Evolutionary conservation across 2,888 invertebrate genomes (phyloP).

Genomic region (Fragum sueziense): DNA sequence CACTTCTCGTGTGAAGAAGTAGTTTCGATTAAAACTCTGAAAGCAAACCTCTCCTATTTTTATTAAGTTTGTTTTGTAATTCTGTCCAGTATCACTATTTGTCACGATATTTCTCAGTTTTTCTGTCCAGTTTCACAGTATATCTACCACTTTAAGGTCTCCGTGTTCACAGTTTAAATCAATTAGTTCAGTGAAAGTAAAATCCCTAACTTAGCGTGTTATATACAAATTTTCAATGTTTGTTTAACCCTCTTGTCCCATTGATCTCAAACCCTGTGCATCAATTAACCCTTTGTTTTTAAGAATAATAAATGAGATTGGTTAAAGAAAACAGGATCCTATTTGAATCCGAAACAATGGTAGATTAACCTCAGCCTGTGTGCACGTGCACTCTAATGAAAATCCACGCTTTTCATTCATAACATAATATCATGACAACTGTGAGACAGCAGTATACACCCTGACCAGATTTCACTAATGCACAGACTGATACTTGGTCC

Average conservation of each 20-base stretch:
- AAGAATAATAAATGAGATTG: not conserved
- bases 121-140: not conserved
- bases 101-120: conserved; percentile 1
- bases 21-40: too few relatives aligned
- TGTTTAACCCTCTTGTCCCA: conserved; percentile 11
- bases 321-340: not conserved
- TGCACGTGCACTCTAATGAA: not conserved
- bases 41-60: too few relatives aligned
- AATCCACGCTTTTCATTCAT: not conserved
- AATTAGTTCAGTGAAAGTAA: not conserved
- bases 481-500: too few relatives aligned
- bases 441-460: too few relatives aligned
- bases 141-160: not conserved
- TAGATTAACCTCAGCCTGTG: not conserved
- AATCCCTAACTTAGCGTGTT: conserved; percentile 13
- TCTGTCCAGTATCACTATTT: not conserved
- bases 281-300: not conserved
- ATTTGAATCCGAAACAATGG: not conserved
- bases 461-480: too few relatives aligned
- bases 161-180: conserved; percentile 5
- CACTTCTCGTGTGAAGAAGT: too few relatives aligned
- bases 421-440: too few relatives aligned
- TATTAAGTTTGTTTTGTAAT: not conserved
- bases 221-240: conserved; percentile 15
- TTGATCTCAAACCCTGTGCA: not conserved